Conservation (phyloP, 2,113 vertebrate genomes). For the Gorsachius goisagi region DNA sequence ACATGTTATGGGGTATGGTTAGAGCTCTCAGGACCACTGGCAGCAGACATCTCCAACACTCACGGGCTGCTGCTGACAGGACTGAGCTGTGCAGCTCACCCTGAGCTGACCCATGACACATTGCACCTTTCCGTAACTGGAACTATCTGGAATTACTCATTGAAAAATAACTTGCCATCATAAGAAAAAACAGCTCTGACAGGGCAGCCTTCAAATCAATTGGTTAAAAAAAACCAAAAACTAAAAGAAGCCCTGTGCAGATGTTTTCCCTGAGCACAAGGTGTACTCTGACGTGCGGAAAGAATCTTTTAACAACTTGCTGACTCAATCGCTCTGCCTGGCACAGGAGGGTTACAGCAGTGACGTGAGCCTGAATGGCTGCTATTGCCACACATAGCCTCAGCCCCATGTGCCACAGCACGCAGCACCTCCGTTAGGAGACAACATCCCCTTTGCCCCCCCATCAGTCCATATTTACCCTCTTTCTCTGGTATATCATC, state of each 20-base stretch:
- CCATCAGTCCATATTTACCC: neutral
- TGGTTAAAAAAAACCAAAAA: neutral
- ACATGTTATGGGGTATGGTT: fast-evolving
- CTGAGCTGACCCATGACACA: neutral
- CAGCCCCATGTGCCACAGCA: fast-evolving
- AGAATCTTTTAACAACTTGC: fast-evolving
- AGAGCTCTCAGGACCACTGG: neutral
- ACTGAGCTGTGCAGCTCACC: neutral
- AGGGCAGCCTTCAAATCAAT: neutral
- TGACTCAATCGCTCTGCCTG: neutral
- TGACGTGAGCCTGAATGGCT: neutral
- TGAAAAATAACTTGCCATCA: neutral
- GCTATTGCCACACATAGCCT: neutral
- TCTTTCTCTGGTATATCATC: neutral
- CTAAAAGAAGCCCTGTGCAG: neutral
- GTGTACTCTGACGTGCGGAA: fast-evolving
- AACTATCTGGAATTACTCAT: neutral
- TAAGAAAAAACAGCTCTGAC: neutral
- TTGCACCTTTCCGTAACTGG: neutral
- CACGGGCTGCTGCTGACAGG: neutral
- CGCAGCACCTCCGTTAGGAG: neutral
- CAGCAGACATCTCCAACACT: neutral
- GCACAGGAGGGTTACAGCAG: neutral
- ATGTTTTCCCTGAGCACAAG: fast-evolving
- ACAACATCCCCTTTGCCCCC: too few relatives aligned